Evolutionary conservation across 2,113 vertebrate genomes (phyloP).

Genomic region (Lynx canadensis): DNA sequence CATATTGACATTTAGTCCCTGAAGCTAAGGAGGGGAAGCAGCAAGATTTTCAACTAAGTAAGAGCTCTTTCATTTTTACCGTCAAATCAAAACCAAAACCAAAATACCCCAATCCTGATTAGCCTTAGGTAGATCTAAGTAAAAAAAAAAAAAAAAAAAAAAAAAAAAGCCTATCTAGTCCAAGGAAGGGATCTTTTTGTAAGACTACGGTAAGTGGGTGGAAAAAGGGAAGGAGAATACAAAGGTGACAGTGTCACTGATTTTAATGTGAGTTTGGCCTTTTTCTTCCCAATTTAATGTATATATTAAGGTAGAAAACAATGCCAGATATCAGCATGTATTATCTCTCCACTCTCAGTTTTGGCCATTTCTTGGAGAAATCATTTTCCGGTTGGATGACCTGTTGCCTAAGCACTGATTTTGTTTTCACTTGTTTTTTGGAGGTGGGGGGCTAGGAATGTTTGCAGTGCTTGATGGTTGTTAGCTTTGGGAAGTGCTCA

Average conservation of each 20-base stretch:
- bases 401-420: not conserved
- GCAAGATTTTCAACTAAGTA: conserved; percentile 43
- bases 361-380: conserved; percentile 18
- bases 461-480: conserved; percentile 21
- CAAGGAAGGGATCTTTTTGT: conserved; percentile 2
- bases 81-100: not conserved
- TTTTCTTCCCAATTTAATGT: not conserved
- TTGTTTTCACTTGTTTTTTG: conserved; percentile 7
- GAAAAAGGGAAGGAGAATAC: not conserved
- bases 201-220: not conserved
- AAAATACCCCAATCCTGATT: not conserved
- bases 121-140: conserved; percentile 26
- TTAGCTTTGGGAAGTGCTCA: conserved; percentile 13
- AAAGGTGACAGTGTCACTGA: not conserved
- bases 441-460: not conserved
- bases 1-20: not conserved
- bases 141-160: not conserved
- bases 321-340: not conserved
- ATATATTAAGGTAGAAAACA: conserved; percentile 38
- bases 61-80: conserved; percentile 56
- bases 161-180: not conserved
- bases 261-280: conserved; percentile 13
- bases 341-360: not conserved
- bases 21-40: conserved; percentile 24
- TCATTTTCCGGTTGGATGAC: conserved; percentile 32